A percentile compares a stretch with the other conserved stretches of the same genome.
phyloP scores from a whole-genome alignment of 2,888 invertebrate genomes.

The Ctena decussata region DNA sequence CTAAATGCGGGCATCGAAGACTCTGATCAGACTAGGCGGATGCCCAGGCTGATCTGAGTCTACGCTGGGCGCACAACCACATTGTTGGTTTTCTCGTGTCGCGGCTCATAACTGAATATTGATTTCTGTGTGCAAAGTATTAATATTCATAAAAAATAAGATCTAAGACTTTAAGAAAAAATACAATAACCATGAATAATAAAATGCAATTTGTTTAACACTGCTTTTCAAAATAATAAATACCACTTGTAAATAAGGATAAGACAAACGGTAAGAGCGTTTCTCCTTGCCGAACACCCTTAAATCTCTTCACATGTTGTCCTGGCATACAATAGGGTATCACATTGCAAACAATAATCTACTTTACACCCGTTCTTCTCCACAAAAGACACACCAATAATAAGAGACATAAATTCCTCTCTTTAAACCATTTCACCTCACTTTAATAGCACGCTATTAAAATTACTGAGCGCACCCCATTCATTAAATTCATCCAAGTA shows the following conservation, averaged over 20 bases:
- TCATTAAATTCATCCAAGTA: conserved; percentile 17
- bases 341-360: conserved; percentile 15
- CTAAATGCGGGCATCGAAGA: too few relatives aligned
- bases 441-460: conserved; percentile 14
- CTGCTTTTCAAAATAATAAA: too few relatives aligned
- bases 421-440: conserved; percentile 2
- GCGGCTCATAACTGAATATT: too few relatives aligned
- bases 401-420: conserved; percentile 7
- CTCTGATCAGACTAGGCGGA: too few relatives aligned
- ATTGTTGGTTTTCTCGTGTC: too few relatives aligned
- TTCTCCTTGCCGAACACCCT: background rate
- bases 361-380: conserved; percentile 6
- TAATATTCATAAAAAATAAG: too few relatives aligned
- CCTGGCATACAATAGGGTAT: background rate
- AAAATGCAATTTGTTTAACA: too few relatives aligned
- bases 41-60: too few relatives aligned
- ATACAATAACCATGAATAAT: too few relatives aligned
- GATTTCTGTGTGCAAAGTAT: too few relatives aligned
- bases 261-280: background rate
- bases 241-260: background rate
- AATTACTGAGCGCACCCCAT: conserved; percentile 5
- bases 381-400: conserved; percentile 2
- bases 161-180: too few relatives aligned
- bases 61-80: too few relatives aligned
- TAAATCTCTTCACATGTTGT: background rate